Evolutionary conservation across 2,113 vertebrate genomes (phyloP), one percentile per base, ranked within the genome.

Genomic region (Pteropus alecto): DNA sequence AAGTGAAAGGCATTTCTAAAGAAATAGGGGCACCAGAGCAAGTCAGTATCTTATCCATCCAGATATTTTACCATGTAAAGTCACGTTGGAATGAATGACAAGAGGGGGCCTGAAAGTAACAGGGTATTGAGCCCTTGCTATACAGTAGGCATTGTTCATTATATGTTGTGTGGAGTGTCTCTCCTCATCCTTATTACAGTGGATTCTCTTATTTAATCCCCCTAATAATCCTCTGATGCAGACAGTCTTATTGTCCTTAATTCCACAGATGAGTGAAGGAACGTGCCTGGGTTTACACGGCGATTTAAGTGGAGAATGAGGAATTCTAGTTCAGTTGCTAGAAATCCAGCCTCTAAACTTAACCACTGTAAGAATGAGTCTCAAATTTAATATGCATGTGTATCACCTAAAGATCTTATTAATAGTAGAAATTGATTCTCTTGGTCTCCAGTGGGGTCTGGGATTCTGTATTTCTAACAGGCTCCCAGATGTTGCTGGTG

Each of bases 231-330:
- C 41, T 26, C 70, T 8, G 33, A 90, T n/a, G 48, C 24, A 76
- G 79, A 90, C 41, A 56, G 21, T 56, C 48, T 89, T 56, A 67
- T 33, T 60, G 48, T 67, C 41, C 6, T 24, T 71, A 33, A 41
- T 77, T 95, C 93, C 56, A 73, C 35, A 81, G 43, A 81, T 21
- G 85, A 79, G n/a, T 68, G 87, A 65, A 94, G 46, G 71, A 60
- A 83, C 11, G 16, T 46, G 43, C 70, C 67, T 76, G 54, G 58
- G n/a, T 35, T 86, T 56, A 63, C 38, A 41, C 0, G 2, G 41
- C 77, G 33, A 10, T 67, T 84, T 87, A 71, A 71, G 18, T 77
- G 54, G n/a, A 81, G 61, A 90, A 24, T 12, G 61, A 68, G 30
- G 65, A 63, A 71, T 65, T 87, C 56, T 81, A 94, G 93, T 48